Base-by-base conservation (phyloP, 2,888 invertebrate genomes). In the Hyles lineata region DNA sequence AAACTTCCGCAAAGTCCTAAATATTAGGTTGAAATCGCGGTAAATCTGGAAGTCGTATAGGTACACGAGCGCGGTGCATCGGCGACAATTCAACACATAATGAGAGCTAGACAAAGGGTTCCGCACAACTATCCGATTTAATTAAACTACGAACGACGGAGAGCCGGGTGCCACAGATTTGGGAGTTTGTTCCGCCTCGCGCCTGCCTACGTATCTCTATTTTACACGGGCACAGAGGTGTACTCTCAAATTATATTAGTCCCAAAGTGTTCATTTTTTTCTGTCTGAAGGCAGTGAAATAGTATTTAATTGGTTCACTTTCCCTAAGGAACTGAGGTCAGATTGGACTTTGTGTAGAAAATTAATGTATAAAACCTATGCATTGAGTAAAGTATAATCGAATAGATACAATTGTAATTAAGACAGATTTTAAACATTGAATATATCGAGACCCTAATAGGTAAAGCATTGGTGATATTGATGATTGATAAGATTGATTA, bases 101-200 rank as follows among this genome's bases (percentile, higher is more conserved):
- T 80, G 79, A 76, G 78, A 79, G 74, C 74, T 74, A 82, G 77
- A 87, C 83, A 83, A 87, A 85, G 83, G 83, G 79, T 76, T 80
- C 77, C 74, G 77, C 74, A 78, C 78, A 85, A 87, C 87, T 87
- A 88, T 85, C 81, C 80, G 82, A 85, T 87, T 87, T 88, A 88
- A 89, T 89, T 88, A 87, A 86, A 87, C 81, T 83, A 75, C 72
- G 73, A 77, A 78, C 76, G 78, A 78, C 72, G 74, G 52, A 67
- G 79, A 78, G 78, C 77, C 76, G 78, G 76, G 78, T 76, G 58
- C 58, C 81, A 74, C 82, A 80, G 83, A 87, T 87, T 87, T 85
- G 76, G 76, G 78, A 80, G 79, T 83, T 82, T 75, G 78, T 75
- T 82, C 78, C 80, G 73, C 80, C 82, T 78, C 69, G 72, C 72